Evolutionary conservation across 2,888 invertebrate species (phyloP).

Genomic region (Stenotaenia linearis): DNA sequence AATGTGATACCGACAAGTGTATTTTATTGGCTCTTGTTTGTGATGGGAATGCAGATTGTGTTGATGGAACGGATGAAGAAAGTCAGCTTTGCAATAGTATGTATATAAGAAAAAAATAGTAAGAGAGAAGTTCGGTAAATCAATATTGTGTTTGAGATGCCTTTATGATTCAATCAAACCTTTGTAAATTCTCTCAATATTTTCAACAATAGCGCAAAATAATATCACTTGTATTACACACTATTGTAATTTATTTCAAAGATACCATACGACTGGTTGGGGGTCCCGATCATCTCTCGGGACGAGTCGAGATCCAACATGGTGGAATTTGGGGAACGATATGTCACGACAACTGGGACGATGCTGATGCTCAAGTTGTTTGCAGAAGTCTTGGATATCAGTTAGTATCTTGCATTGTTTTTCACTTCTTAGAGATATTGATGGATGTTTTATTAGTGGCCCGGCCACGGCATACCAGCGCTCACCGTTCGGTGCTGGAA

Average conservation of each 20-base stretch:
- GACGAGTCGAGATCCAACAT: slow-evolving; percentile 64
- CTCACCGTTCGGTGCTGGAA: slow-evolving; percentile 51
- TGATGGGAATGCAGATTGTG: slow-evolving; percentile 38
- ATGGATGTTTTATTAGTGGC: slow-evolving; percentile 35
- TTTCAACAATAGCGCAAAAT: too few species aligned
- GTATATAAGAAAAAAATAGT: too few species aligned
- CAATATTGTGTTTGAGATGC: too few species aligned
- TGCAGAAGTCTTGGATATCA: slow-evolving; percentile 48
- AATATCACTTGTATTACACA: too few species aligned
- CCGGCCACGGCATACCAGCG: slow-evolving; percentile 41
- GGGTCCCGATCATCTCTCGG: slow-evolving; percentile 56
- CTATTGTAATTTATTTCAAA: too few species aligned
- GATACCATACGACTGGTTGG: slow-evolving; percentile 54
- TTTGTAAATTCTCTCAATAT: too few species aligned
- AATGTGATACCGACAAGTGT: slow-evolving; percentile 33
- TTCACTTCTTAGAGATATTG: background rate
- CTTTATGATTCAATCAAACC: too few species aligned
- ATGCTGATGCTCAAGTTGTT: slow-evolving; percentile 56
- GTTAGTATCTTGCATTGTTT: slow-evolving; percentile 38
- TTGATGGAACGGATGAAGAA: slow-evolving; percentile 36
- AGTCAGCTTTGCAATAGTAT: background rate
- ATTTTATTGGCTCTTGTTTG: slow-evolving; percentile 37
- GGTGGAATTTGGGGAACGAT: slow-evolving; percentile 69
- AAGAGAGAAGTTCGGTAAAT: too few species aligned
- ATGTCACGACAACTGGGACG: slow-evolving; percentile 70